Conservation (phyloP, 2,113 vertebrate species). For the Myrmecophaga tridactyla region DNA sequence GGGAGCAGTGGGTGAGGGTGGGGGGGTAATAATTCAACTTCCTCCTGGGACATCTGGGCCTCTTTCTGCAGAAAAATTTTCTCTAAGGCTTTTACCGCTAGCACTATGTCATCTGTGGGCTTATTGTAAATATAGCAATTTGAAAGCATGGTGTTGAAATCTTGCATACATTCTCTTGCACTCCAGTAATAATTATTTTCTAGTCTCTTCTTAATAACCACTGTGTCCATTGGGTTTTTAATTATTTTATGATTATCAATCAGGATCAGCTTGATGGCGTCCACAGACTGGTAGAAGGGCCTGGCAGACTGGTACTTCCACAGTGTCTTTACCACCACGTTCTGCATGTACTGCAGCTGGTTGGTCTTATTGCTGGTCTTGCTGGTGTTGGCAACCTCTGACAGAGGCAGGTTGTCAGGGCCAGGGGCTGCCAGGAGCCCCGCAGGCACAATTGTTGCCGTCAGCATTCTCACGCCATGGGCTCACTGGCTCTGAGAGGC, state of each 20-base stretch:
- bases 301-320: conserved; percentile 97
- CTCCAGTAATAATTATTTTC: conserved; percentile 97
- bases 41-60: conserved; percentile 92
- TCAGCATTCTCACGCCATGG: conserved; percentile 86
- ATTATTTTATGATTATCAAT: conserved; percentile 98
- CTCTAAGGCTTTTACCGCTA: conserved; percentile 97
- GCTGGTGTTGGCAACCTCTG: conserved; percentile 89
- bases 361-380: conserved; percentile 94
- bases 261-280: conserved; percentile 91
- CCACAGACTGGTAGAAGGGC: conserved; percentile 97
- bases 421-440: conserved; percentile 82
- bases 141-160: conserved; percentile 99
- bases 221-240: conserved; percentile 98
- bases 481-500: conserved; percentile 36
- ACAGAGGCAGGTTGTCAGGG: conserved; percentile 87
- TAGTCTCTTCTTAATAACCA: conserved; percentile 97
- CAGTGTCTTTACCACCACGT: conserved; percentile 94
- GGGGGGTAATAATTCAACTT: conserved; percentile 90
- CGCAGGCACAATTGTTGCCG: conserved; percentile 79
- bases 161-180: conserved; percentile 96
- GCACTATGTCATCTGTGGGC: conserved; percentile 98
- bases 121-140: conserved; percentile 99
- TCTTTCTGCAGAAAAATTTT: conserved; percentile 98
- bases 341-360: conserved; percentile 97
- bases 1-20: too few relatives aligned